A percentile compares a stretch with the other conserved stretches of the same genome.
Conservation (phyloP, 2,888 invertebrate species). For the Panorpa germanica region DNA sequence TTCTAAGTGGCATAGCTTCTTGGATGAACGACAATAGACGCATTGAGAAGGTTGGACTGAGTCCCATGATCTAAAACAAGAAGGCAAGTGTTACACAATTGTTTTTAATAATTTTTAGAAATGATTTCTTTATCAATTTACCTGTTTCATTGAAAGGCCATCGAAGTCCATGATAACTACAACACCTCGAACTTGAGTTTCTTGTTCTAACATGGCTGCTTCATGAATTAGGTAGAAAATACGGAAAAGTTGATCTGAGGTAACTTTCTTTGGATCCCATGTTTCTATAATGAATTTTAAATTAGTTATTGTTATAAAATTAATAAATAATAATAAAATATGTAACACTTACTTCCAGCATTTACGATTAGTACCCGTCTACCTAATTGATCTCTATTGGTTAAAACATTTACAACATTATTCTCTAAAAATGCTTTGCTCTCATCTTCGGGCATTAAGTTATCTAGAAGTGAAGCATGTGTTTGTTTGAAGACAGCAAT, state of each 20-base stretch:
- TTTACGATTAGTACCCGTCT: slow-evolving; percentile 55
- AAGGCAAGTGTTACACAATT: background rate
- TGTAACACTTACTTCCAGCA: slow-evolving; percentile 37
- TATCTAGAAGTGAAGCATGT: slow-evolving; percentile 39
- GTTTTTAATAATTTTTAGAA: background rate
- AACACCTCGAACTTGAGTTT: slow-evolving; percentile 61
- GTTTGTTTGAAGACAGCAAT: slow-evolving; percentile 58
- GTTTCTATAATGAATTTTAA: slow-evolving; percentile 24
- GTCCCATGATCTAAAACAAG: slow-evolving; percentile 32
- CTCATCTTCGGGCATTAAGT: slow-evolving; percentile 47
- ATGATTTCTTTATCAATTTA: no score
- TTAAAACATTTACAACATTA: slow-evolving; percentile 59
- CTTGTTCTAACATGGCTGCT: slow-evolving; percentile 55
- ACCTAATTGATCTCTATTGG: slow-evolving; percentile 54
- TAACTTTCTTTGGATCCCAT: slow-evolving; percentile 60
- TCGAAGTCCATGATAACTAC: slow-evolving; percentile 74
- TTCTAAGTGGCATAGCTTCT: slow-evolving; percentile 67
- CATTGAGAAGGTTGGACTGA: slow-evolving; percentile 57
- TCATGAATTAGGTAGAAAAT: slow-evolving; percentile 63
- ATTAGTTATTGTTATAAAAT: slow-evolving; percentile 1
- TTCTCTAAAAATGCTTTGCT: slow-evolving; percentile 46
- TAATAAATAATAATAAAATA: slow-evolving; percentile 2
- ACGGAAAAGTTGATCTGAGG: slow-evolving; percentile 56
- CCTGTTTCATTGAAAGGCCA: slow-evolving; percentile 56
- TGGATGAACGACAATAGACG: slow-evolving; percentile 65